A percentile compares a stretch with the other conserved stretches of the same genome.
These are phyloP conservation scores for Machimus rusticus DNA, from an alignment of 2,888 invertebrate genomes.

Conservation along the genomic window DNA sequence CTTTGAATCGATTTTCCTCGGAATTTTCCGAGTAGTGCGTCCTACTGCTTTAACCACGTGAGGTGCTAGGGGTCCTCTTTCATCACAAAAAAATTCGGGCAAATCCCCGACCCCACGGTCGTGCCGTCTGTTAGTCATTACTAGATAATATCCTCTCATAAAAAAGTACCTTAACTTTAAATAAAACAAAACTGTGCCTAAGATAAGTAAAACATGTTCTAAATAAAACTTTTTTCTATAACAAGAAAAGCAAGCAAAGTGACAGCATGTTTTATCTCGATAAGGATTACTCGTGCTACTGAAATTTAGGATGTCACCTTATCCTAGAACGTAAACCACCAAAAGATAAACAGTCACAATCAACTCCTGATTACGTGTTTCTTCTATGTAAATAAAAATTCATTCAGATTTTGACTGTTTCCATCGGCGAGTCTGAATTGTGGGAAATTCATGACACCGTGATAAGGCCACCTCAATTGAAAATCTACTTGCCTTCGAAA, in stretches of 20 bases:
- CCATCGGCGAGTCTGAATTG: background rate
- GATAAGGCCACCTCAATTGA: constrained; percentile 29
- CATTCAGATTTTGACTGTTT: background rate
- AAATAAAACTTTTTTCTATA: background rate
- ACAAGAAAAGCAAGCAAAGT: background rate
- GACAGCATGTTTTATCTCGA: background rate
- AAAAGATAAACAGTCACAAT: constrained; percentile 18
- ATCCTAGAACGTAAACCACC: background rate
- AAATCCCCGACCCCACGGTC: too few species aligned
- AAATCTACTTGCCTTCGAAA: constrained; percentile 13
- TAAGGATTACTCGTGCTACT: constrained; percentile 12
- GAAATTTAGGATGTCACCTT: background rate
- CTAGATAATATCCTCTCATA: too few species aligned
- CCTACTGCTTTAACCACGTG: too few species aligned
- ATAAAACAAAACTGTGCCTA: too few species aligned
- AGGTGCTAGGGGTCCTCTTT: too few species aligned
- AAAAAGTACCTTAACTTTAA: too few species aligned
- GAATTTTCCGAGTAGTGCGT: too few species aligned
- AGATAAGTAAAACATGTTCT: background rate
- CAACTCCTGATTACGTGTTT: constrained; percentile 1
- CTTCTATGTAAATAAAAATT: background rate
- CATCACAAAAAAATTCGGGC: too few species aligned
- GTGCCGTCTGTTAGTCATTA: too few species aligned
- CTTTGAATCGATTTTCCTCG: too few species aligned
- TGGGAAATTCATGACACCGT: constrained; percentile 31